These are phyloP conservation scores for Gymnorhina tibicen DNA, from an alignment of 2,113 vertebrate species.

Conservation along the genomic window DNA sequence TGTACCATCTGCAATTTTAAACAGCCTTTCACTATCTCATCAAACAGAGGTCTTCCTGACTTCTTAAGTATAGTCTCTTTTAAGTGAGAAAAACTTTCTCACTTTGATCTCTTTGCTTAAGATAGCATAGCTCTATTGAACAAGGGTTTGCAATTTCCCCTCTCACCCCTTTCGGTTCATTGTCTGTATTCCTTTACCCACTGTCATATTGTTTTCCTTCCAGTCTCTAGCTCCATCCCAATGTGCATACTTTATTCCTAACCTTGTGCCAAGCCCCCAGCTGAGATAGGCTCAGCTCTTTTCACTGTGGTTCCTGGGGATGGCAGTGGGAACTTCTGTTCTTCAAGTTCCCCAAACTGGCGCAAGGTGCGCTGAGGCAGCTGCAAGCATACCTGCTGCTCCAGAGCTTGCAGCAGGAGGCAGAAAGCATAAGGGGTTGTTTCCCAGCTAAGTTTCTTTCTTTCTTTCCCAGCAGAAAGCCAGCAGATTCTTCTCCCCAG, in stretches of 20 bases:
- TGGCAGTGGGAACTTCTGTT: rapidly evolving
- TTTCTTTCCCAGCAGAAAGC: neutral
- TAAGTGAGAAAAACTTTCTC: neutral
- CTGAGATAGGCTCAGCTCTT: neutral
- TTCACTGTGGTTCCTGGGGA: neutral
- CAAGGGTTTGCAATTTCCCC: neutral
- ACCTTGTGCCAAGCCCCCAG: rapidly evolving
- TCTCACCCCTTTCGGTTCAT: neutral
- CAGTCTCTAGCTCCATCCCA: neutral
- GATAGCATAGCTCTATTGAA: neutral
- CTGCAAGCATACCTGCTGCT: neutral
- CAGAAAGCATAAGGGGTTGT: neutral
- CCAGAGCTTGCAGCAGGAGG: neutral
- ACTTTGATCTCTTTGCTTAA: neutral
- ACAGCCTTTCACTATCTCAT: neutral
- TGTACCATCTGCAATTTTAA: neutral
- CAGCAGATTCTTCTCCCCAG: neutral
- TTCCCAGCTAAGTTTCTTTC: neutral
- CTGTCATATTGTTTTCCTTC: neutral
- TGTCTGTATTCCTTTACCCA: neutral
- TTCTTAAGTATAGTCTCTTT: neutral
- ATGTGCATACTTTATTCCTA: neutral
- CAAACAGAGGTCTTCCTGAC: neutral
- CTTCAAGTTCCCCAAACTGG: rapidly evolving
- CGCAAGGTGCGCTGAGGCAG: rapidly evolving